Evolutionary conservation across 2,113 vertebrate genomes (phyloP).

Genomic region (Notarius lentiginosus): DNA sequence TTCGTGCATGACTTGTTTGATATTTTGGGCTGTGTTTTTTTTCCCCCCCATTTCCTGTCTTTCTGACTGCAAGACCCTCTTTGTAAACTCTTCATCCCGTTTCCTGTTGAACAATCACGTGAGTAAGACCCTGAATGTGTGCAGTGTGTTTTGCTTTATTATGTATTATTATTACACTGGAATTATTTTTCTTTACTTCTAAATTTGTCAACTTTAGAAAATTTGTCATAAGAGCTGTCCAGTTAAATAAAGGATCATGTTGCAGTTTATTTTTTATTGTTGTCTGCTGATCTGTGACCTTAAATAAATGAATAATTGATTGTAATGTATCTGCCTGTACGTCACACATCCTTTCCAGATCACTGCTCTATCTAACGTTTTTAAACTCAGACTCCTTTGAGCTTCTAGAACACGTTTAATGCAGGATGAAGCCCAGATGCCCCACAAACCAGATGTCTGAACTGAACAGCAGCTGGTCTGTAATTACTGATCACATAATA

Average conservation of each 20-base stretch:
- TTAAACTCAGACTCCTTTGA: background rate
- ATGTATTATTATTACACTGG: background rate
- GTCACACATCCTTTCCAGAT: background rate
- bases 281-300: background rate
- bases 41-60: slow-evolving; percentile 5
- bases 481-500: background rate
- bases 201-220: background rate
- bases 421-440: background rate
- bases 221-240: background rate
- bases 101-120: slow-evolving; percentile 5
- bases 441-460: background rate
- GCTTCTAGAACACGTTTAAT: background rate
- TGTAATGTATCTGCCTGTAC: background rate
- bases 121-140: background rate
- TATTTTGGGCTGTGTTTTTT: slow-evolving; percentile 5
- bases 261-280: background rate
- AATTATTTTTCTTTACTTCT: background rate
- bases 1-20: background rate
- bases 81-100: background rate
- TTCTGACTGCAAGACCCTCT: background rate
- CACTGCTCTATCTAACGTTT: background rate
- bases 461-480: background rate
- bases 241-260: background rate
- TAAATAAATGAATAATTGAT: slow-evolving; percentile 9
- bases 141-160: background rate